phyloP scores from a whole-genome alignment of 2,113 vertebrate genomes.

The Cyprinodon tularosa region DNA sequence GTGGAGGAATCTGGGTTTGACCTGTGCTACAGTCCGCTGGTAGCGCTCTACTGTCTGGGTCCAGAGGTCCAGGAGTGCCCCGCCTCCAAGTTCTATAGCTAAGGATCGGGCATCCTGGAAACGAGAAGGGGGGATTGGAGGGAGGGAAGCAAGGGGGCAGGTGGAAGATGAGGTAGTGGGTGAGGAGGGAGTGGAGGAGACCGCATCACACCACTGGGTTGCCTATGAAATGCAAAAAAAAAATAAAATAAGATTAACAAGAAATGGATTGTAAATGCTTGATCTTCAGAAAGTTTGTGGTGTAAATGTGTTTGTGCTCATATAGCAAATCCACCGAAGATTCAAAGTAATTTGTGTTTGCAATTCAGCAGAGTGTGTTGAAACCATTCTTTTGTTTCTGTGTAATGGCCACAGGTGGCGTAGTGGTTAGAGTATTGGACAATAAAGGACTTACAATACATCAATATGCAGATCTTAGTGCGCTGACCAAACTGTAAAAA shows the following conservation, averaged over 20 bases:
- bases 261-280: no score
- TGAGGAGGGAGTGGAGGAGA: conserved; percentile 70
- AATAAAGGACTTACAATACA: no score
- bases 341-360: no score
- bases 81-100: conserved; percentile 84
- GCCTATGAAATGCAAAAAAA: conserved; percentile 68
- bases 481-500: no score
- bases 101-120: conserved; percentile 87
- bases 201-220: conserved; percentile 84
- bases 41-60: conserved; percentile 82
- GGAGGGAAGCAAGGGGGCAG: conserved; percentile 74
- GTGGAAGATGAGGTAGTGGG: conserved; percentile 50
- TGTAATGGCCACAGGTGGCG: no score
- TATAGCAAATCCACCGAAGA: no score
- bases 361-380: no score
- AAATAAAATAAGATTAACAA: not conserved
- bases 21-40: conserved; percentile 79
- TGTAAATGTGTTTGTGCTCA: no score
- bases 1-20: conserved; percentile 80
- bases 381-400: no score
- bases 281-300: no score
- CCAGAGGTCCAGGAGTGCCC: conserved; percentile 81
- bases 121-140: conserved; percentile 81
- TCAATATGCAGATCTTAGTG: no score
- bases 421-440: no score